Conservation (phyloP, 2,888 invertebrate genomes). For the Synanthedon myopaeformis region DNA sequence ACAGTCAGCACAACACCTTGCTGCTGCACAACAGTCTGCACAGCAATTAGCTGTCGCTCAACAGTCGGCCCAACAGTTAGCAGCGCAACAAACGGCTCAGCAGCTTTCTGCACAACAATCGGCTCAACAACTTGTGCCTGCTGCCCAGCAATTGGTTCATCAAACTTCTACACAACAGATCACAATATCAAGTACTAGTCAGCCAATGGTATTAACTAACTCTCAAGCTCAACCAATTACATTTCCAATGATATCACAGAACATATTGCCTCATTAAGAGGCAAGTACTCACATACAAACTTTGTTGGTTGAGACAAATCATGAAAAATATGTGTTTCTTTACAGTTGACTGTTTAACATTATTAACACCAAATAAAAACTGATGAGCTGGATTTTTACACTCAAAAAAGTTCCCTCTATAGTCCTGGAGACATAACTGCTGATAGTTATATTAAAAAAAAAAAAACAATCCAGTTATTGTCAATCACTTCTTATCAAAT, state of each 20-base stretch:
- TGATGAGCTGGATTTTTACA: too few relatives aligned
- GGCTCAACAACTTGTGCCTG: constrained; percentile 36
- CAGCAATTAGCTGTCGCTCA: constrained; percentile 18
- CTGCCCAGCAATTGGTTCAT: constrained; percentile 53
- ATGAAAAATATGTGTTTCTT: too few relatives aligned
- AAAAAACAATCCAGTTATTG: too few relatives aligned
- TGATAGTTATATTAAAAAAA: too few relatives aligned
- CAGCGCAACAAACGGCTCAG: constrained; percentile 45
- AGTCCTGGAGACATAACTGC: too few relatives aligned
- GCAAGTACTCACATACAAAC: too few relatives aligned
- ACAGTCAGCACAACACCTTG: constrained; percentile 37
- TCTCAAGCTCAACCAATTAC: constrained; percentile 58
- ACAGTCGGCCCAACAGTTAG: constrained; percentile 49
- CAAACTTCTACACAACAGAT: constrained; percentile 63
- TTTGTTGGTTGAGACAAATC: too few relatives aligned
- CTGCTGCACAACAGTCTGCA: constrained; percentile 15
- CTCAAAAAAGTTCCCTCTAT: too few relatives aligned
- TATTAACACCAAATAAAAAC: too few relatives aligned
- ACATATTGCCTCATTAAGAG: constrained; percentile 52
- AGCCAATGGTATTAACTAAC: constrained; percentile 56
- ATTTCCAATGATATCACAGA: constrained; percentile 64
- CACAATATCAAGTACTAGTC: constrained; percentile 60
- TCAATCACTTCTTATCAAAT: too few relatives aligned
- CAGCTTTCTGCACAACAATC: constrained; percentile 34
- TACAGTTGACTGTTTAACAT: too few relatives aligned